These are phyloP conservation scores for Andricus grossulariae DNA, from an alignment of 1,140 invertebrate species.

Conservation along the genomic window DNA sequence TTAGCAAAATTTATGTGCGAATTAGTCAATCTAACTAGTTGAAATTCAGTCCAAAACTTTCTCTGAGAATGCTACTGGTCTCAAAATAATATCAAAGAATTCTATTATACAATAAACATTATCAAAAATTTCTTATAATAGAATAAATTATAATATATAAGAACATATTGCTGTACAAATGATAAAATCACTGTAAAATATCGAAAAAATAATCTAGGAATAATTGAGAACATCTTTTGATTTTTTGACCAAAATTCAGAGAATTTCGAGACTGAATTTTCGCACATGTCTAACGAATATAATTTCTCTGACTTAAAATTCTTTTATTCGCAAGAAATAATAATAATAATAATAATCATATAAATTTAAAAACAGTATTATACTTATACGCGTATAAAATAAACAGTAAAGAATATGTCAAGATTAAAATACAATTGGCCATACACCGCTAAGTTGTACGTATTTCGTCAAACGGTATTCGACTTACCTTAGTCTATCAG, in stretches of 20 bases:
- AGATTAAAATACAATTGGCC: slow-evolving; percentile 1
- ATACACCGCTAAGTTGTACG: slow-evolving; percentile 12
- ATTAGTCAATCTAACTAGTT: too few relatives aligned
- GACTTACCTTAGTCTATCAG: slow-evolving; percentile 8
- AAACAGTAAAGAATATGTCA: slow-evolving; percentile 7
- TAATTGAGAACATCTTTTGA: background rate
- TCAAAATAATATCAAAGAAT: too few relatives aligned
- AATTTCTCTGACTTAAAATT: background rate
- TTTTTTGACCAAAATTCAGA: background rate
- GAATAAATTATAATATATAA: too few relatives aligned
- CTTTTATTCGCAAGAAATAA: slow-evolving; percentile 2
- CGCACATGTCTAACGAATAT: background rate
- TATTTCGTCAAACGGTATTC: slow-evolving; percentile 9
- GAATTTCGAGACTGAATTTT: background rate
- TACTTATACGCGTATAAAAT: slow-evolving; percentile 1
- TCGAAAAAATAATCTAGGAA: background rate
- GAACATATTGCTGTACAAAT: too few relatives aligned
- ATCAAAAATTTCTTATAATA: too few relatives aligned
- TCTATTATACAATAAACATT: too few relatives aligned
- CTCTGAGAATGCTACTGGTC: too few relatives aligned
- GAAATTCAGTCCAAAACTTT: too few relatives aligned
- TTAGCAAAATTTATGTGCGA: too few relatives aligned
- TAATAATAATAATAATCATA: slow-evolving; percentile 21
- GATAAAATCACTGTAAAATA: too few relatives aligned
- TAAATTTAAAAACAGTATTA: background rate